phyloP scores from a whole-genome alignment of 2,797 vertebrate genomes.

The Enteromius treurensis region DNA sequence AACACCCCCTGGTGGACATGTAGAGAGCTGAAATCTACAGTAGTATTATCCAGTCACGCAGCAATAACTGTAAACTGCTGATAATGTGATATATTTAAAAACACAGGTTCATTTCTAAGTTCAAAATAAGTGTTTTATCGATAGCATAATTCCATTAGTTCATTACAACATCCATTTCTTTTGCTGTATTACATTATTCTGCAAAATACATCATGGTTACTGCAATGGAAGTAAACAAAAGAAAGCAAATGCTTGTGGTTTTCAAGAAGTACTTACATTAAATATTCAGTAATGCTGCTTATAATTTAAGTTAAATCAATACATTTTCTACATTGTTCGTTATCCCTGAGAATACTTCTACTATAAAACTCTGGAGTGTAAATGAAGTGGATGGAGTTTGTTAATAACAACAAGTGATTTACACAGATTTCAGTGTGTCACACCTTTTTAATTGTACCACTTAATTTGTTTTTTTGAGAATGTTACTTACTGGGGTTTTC shows the following conservation, averaged over 20 bases:
- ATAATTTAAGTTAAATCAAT: constrained; percentile 3
- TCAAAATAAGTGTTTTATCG: not conserved
- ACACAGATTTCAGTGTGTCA: not conserved
- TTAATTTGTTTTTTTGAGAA: not conserved
- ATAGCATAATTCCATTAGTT: not conserved
- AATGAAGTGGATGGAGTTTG: not conserved
- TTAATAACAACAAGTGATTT: not conserved
- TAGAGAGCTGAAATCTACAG: not conserved
- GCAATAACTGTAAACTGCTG: not conserved
- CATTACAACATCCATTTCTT: not conserved
- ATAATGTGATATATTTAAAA: not conserved
- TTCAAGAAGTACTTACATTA: constrained; percentile 2
- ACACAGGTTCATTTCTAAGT: not conserved
- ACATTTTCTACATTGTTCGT: not conserved
- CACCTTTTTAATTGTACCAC: not conserved
- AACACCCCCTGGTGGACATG: constrained; percentile 17
- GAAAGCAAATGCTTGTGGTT: not conserved
- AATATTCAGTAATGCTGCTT: constrained; percentile 4
- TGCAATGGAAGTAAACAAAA: not conserved
- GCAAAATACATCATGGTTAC: not conserved
- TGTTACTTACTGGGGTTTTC: not conserved
- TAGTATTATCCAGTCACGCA: not conserved
- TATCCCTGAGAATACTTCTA: not conserved
- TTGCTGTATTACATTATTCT: not conserved
- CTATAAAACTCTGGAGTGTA: not conserved